phyloP scores from a whole-genome alignment of 2,888 invertebrate genomes.

The Clusia tigrina region DNA sequence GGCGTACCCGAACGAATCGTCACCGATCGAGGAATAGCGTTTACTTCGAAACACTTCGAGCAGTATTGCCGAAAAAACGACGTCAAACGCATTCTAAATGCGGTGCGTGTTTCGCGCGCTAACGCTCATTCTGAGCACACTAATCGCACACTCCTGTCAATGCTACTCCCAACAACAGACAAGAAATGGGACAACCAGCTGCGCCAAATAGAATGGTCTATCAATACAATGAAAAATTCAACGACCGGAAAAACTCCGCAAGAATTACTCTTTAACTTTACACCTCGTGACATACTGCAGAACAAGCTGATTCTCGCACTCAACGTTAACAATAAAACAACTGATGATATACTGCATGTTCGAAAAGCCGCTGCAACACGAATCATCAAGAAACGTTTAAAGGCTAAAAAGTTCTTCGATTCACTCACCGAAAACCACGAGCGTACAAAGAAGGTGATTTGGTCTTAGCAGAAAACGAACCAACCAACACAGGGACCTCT shows the following conservation, averaged over 20 bases:
- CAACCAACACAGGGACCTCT: too few relatives aligned
- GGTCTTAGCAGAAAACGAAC: too few relatives aligned
- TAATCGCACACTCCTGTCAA: conserved; percentile 23
- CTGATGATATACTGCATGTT: background rate
- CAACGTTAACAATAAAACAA: background rate
- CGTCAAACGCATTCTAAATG: conserved; percentile 39
- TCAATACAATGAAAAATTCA: too few relatives aligned
- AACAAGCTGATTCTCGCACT: conserved; percentile 14
- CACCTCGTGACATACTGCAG: conserved; percentile 13
- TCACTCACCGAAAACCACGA: conserved; percentile 14
- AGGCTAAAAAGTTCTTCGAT: too few relatives aligned
- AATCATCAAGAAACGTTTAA: conserved; percentile 4
- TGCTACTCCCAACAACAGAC: too few relatives aligned
- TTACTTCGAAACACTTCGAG: too few relatives aligned
- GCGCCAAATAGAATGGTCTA: too few relatives aligned
- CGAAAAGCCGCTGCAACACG: background rate
- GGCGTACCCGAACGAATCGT: too few relatives aligned
- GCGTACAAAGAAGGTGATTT: conserved; percentile 16
- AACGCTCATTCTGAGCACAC: conserved; percentile 26
- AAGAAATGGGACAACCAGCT: too few relatives aligned
- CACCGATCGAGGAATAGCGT: too few relatives aligned
- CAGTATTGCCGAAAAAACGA: conserved; percentile 31
- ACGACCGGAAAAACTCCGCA: too few relatives aligned
- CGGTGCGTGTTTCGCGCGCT: conserved; percentile 38
- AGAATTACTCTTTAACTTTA: conserved; percentile 13